phyloP scores from a whole-genome alignment of 1,140 invertebrate genomes.

The Branchinecta lindahli region DNA sequence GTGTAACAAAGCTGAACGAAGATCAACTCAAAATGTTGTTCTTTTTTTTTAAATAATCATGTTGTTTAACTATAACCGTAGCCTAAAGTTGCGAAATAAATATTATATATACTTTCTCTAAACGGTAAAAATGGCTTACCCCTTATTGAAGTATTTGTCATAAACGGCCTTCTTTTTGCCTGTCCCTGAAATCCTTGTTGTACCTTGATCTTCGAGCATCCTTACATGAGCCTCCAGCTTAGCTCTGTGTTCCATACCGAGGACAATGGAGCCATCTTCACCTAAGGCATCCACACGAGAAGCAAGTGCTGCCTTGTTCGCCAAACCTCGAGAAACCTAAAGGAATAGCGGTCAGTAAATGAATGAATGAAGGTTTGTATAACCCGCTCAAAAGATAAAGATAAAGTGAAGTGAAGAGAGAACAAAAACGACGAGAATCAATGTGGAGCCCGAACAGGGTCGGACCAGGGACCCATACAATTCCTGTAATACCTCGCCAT shows the following conservation, averaged over 20 bases:
- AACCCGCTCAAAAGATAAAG: constrained; percentile 13
- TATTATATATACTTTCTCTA: too few species aligned
- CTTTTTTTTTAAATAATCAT: too few species aligned
- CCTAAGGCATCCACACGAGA: constrained; percentile 90
- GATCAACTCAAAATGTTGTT: too few species aligned
- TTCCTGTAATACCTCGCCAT: too few species aligned
- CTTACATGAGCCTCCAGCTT: constrained; percentile 65
- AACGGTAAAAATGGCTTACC: constrained; percentile 22
- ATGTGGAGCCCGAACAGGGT: too few species aligned
- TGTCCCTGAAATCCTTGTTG: constrained; percentile 59
- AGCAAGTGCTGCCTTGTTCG: constrained; percentile 83
- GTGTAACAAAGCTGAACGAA: too few species aligned
- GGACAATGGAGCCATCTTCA: constrained; percentile 58
- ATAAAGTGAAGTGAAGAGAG: background rate
- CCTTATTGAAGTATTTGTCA: constrained; percentile 73
- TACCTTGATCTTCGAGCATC: constrained; percentile 65
- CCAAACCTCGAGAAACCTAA: constrained; percentile 89
- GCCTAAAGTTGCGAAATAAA: too few species aligned
- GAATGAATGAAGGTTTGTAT: background rate
- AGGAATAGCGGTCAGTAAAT: constrained; percentile 14
- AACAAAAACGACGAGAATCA: constrained; percentile 7
- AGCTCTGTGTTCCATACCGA: constrained; percentile 71
- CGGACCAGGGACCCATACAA: too few species aligned
- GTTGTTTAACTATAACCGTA: too few species aligned
- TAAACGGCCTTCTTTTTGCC: constrained; percentile 71